A percentile compares a stretch with the other conserved stretches of the same genome.
These are phyloP conservation scores for Mastomys coucha DNA, from an alignment of 2,113 vertebrate species.

Conservation along the genomic window DNA sequence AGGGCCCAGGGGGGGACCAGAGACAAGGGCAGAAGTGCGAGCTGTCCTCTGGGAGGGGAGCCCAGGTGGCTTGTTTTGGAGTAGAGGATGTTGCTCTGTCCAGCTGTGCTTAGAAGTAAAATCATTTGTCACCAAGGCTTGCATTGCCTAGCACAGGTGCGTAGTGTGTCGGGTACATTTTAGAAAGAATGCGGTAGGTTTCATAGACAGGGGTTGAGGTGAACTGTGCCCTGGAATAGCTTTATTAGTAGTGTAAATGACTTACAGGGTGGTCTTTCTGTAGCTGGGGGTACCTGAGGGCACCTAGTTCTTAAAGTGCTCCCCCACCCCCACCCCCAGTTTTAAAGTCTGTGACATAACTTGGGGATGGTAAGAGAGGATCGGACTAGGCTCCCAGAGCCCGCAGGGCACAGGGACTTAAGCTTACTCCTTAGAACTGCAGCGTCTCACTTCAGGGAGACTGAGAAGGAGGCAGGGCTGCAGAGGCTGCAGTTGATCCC, in stretches of 20 bases:
- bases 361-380: not conserved
- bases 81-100: not conserved
- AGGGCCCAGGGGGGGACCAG: not conserved
- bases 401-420: not conserved
- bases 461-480: not conserved
- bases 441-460: not conserved
- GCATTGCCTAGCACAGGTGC: not conserved
- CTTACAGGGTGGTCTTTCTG: not conserved
- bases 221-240: not conserved
- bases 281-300: not conserved
- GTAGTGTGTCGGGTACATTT: not conserved
- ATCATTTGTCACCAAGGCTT: constrained; percentile 56
- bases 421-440: not conserved
- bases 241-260: not conserved
- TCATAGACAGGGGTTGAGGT: not conserved
- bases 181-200: not conserved
- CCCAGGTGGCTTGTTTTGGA: fast-evolving
- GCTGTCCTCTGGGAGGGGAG: not conserved
- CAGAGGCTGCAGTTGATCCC: not conserved
- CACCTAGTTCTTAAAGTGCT: not conserved
- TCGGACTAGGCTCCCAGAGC: not conserved
- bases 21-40: not conserved
- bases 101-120: not conserved
- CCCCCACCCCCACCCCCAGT: fast-evolving
- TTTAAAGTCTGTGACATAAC: not conserved